Base-by-base conservation (phyloP, 2,797 vertebrate genomes). In the Zalophus californianus region DNA sequence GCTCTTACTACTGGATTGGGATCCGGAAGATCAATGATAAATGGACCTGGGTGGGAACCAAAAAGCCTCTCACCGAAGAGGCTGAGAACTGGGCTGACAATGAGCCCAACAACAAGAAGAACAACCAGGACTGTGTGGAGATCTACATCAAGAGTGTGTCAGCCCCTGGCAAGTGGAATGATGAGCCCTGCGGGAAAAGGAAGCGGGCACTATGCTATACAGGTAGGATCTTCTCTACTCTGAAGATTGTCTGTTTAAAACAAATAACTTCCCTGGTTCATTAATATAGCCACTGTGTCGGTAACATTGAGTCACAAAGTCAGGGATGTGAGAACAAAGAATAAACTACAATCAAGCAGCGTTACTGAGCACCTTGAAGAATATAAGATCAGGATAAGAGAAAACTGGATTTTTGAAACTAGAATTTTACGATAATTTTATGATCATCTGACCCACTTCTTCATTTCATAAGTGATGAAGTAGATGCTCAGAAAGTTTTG, bases 1-100 rank as follows among this genome's bases (percentile, higher is more conserved):
- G 0, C 0, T 82, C 52, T 0, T 99, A 99, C 95, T 99, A 99
- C 94, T 99, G 99, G 99, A 99, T 99, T 27, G 99, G 99, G 10
- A 96, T 99, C 82, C 90, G 88, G 52, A 99, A 98, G 97, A 83
- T 98, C 3, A 48, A 83, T 2, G 86, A 72, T 1, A 66, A 15
- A 0, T 99, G 99, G 99, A 98, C 96, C 7, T 98, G 98, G 98
- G 97, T 98, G 56, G 98, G 97, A 38, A 99, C 98, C 44, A 96
- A 95, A 1, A 98, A 99, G 89, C 48, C 38, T 0, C 94, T 99
- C 66, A 98, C 98, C 0, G 0, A 89, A 2, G 98, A 99, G 20
- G 97, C 96, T 0, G 98, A 98, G 95, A 99, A 99, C 93, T 99
- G 99, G 99, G 99, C 99, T 0, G 8, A 38, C 4, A 35, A 83